Evolutionary conservation across 2,113 vertebrate species (phyloP).

Genomic region (Stictonetta naevosa): DNA sequence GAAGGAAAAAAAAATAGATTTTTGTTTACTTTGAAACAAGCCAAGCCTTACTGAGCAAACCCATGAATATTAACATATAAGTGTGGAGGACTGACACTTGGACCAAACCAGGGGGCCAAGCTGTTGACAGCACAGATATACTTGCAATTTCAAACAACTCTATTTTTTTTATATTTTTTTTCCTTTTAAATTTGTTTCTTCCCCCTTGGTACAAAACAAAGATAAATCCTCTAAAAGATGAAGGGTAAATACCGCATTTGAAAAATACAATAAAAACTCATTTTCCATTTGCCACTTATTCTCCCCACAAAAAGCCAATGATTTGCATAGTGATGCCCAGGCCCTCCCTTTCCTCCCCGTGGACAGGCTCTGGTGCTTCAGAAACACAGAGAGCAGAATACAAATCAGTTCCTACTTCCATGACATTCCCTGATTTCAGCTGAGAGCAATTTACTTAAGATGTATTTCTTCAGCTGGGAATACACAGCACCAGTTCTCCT

Average conservation of each 20-base stretch:
- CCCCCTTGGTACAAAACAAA: neutral
- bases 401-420: neutral
- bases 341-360: neutral
- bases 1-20: neutral
- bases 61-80: neutral
- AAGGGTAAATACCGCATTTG: neutral
- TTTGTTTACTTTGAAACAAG: neutral
- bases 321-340: neutral
- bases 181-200: neutral
- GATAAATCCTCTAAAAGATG: neutral
- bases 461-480: slow-evolving; percentile 56
- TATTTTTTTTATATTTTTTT: neutral
- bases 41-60: neutral
- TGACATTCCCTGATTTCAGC: slow-evolving; percentile 34
- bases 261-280: neutral
- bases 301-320: neutral
- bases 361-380: neutral
- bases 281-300: neutral
- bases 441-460: slow-evolving; percentile 61
- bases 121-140: neutral
- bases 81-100: neutral
- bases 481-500: slow-evolving; percentile 29
- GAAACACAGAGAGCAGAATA: neutral
- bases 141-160: neutral
- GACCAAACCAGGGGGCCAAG: neutral